Evolutionary conservation across 1,140 invertebrate species (phyloP), one percentile per base, ranked within the genome.

Genomic region (Cepaea nemoralis): DNA sequence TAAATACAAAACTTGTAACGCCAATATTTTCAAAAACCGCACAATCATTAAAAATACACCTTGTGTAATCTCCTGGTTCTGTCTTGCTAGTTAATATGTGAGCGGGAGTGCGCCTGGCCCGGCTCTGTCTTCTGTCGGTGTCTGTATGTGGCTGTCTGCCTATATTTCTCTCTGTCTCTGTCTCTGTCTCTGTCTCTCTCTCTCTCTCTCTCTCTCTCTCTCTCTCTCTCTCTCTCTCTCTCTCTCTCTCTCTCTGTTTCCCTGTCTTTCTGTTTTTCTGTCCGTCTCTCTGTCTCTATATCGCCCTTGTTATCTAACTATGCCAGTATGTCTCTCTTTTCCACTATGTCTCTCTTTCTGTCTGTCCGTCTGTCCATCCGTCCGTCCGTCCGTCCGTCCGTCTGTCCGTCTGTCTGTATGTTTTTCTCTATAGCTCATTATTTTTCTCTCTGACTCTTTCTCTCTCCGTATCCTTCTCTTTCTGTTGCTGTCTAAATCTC

Each of bases 401-500:
- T n/a, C 24, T n/a, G 5, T n/a, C 55, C 22, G 3, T 59, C 55
- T 77, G 74, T 77, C 75, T 77, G 3, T 77, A 45, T 77, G 5
- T 77, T 50, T 19, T 45, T 45, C 19, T 45, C 42, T 45, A 45
- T 45, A 45, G 19, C 8, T 45, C 12, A 12, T 24, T 59, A 22
- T 24, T 59, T n/a, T 59, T 3, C 55, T n/a, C 5, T 59, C 22
- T 77, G 74, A 70, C 75, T 77, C n/a, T 77, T 50, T 77, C 45
- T 77, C 75, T 77, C 12, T 59, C 48, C 31, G 8, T 22, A 27
- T 59, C 19, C 31, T 48, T 6, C 19, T 6, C 14, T 22, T 59
- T 59, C 67, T 79, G 37, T 77, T 75, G 50, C 75, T 77, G 48
- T 77, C 75, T 77, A 8, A 59, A 45, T 77, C 75, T 59, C 75